Evolutionary conservation across 1,140 invertebrate genomes (phyloP).

Genomic region (Colletes gigas): DNA sequence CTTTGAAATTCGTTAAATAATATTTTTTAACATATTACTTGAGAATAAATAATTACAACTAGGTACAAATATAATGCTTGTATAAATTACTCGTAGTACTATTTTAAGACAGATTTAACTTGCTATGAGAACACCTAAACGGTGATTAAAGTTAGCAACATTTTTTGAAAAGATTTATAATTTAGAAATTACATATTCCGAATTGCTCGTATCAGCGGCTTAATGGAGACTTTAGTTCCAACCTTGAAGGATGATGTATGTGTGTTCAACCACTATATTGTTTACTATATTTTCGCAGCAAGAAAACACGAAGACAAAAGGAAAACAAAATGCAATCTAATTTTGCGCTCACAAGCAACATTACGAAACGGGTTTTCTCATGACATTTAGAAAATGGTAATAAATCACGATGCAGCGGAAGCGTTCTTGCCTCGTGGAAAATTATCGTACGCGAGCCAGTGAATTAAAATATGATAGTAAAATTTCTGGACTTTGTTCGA

Average conservation of each 20-base stretch:
- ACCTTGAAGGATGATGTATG: too few species aligned
- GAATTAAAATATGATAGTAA: not conserved
- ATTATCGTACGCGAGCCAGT: not conserved
- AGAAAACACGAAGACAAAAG: not conserved
- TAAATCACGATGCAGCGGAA: not conserved
- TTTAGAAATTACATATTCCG: too few species aligned
- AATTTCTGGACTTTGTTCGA: not conserved
- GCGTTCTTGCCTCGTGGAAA: not conserved
- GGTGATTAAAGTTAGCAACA: too few species aligned
- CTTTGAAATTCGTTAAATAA: too few species aligned
- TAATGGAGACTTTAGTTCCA: too few species aligned
- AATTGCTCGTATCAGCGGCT: too few species aligned
- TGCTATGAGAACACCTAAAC: too few species aligned
- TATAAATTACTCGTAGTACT: not conserved
- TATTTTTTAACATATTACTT: too few species aligned
- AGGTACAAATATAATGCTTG: too few species aligned
- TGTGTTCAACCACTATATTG: not conserved
- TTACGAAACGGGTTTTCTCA: not conserved
- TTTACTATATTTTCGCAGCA: not conserved
- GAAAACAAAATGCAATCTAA: not conserved
- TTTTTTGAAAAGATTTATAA: too few species aligned
- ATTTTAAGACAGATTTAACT: too few species aligned
- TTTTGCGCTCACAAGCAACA: not conserved
- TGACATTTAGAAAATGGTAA: not conserved
- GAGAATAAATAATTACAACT: too few species aligned